Percentiles rank a stretch among this genome's conserved stretches.
These are phyloP conservation scores for Oxyruncus cristatus DNA, from an alignment of 2,113 vertebrate genomes.

Conservation along the genomic window DNA sequence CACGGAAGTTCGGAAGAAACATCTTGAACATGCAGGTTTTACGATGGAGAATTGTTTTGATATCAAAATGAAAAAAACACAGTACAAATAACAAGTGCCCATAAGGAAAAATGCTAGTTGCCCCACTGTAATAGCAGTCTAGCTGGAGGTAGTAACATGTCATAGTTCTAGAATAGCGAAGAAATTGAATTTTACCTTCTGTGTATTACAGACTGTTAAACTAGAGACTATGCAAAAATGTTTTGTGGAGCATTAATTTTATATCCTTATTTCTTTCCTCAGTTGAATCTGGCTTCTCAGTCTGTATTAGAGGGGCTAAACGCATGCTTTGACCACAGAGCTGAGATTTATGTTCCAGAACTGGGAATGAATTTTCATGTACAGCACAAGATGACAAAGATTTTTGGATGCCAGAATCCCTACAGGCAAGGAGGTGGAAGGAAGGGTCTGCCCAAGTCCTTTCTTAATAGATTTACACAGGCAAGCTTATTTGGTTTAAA, in stretches of 20 bases:
- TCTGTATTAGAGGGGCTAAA: conserved; percentile 96
- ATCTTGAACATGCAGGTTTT: neutral
- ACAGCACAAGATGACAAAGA: conserved; percentile 91
- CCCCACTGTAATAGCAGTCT: neutral
- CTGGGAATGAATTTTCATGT: conserved; percentile 92
- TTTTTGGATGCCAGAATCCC: conserved; percentile 97
- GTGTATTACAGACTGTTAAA: neutral
- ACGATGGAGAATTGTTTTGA: neutral
- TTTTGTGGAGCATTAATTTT: neutral
- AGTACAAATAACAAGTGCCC: neutral
- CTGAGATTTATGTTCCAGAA: conserved; percentile 93
- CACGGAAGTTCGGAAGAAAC: neutral
- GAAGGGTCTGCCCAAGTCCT: conserved; percentile 93
- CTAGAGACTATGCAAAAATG: neutral
- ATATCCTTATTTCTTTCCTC: neutral
- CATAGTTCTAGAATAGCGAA: neutral
- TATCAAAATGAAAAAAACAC: neutral
- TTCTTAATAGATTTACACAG: conserved; percentile 98
- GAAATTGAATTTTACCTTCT: neutral
- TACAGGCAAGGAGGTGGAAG: conserved; percentile 95
- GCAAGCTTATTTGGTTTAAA: conserved; percentile 63
- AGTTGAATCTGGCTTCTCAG: conserved; percentile 95
- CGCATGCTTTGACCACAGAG: conserved; percentile 96
- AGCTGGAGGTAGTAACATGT: neutral
- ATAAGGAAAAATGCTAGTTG: neutral